Percentiles rank a stretch among this genome's conserved stretches.
phyloP scores from a whole-genome alignment of 2,888 invertebrate species.

The Glomeris marginata region DNA sequence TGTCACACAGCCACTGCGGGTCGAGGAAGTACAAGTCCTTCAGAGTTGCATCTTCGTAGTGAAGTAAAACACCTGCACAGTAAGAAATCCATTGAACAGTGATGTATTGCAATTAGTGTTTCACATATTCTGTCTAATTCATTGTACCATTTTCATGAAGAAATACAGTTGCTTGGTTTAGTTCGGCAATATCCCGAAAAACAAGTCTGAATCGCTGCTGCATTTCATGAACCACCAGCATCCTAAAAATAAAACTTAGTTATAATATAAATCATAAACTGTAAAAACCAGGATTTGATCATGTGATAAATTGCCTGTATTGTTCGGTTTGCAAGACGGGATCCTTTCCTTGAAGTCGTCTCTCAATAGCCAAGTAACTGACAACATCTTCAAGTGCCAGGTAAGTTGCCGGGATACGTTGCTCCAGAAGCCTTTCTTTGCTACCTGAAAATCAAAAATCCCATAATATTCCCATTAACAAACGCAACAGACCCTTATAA shows the following conservation, averaged over 20 bases:
- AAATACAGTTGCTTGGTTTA: slow-evolving; percentile 69
- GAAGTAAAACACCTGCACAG: slow-evolving; percentile 62
- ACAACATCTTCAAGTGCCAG: slow-evolving; percentile 87
- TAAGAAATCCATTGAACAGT: neutral
- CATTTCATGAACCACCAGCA: slow-evolving; percentile 40
- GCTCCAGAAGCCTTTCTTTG: slow-evolving; percentile 77
- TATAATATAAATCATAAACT: slow-evolving; percentile 5
- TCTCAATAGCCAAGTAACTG: slow-evolving; percentile 59
- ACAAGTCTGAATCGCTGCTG: slow-evolving; percentile 50
- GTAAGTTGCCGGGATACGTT: slow-evolving; percentile 91
- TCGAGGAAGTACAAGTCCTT: slow-evolving; percentile 91
- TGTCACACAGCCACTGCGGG: slow-evolving; percentile 97
- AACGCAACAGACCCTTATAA: too few relatives aligned
- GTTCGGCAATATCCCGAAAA: slow-evolving; percentile 75
- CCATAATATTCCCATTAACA: neutral
- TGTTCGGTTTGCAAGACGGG: slow-evolving; percentile 31
- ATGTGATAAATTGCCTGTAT: slow-evolving; percentile 25
- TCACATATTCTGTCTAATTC: too few relatives aligned
- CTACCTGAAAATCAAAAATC: slow-evolving; percentile 41
- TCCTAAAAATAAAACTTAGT: slow-evolving; percentile 23
- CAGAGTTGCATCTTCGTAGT: slow-evolving; percentile 85
- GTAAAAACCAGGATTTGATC: neutral
- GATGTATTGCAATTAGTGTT: neutral
- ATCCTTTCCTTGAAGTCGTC: slow-evolving; percentile 38
- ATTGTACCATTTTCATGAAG: slow-evolving; percentile 81